Base-by-base conservation (phyloP, 2,888 invertebrate genomes). In the Teleiodes luculella region DNA sequence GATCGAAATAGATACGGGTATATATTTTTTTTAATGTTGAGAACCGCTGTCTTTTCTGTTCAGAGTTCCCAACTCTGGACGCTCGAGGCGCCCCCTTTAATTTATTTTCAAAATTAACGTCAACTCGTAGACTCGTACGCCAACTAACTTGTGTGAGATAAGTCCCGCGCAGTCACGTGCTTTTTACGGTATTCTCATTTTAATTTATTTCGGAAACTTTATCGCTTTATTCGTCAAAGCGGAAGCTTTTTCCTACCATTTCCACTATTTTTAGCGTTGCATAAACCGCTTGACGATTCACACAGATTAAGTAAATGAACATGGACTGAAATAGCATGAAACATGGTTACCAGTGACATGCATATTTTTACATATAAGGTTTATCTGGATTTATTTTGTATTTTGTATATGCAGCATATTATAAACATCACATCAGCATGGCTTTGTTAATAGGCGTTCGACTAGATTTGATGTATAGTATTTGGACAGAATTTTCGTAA, bases 71-170 rank as follows among this genome's bases (percentile, higher is more conserved):
- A 78, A 77, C 74, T 78, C 53, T 59, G 65, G 66, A 64, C 66
- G 79, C 83, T 70, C 60, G 66, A 60, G 80, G 85, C 81, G 66
- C 71, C 68, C 75, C 79, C 76, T 78, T 80, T 76, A 80, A 83
- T 82, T 83, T 83, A 79, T 82, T 80, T 80, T 81, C 72, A 60
- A 78, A 82, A 80, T 83, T 76, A 76, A 77, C 76, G 72, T 73
- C 68, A 72, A 68, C 63, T 60, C 57, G 58, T 66, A 63, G 71
- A 68, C 63, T 60, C 57, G 58, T 66, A 63, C 66, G 57, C 46
- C n/a, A 45, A 51, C 51, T 51, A 14, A 50, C 30, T 50, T 51
- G 30, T 24, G 49, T 37, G 49, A 53, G 53, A 53, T 53, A 53
- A 53, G 37, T 53, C 36, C 24, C 14, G 37, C 24, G 45, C 13